phyloP scores from a whole-genome alignment of 2,888 invertebrate species.

The Cephus rjabovi region DNA sequence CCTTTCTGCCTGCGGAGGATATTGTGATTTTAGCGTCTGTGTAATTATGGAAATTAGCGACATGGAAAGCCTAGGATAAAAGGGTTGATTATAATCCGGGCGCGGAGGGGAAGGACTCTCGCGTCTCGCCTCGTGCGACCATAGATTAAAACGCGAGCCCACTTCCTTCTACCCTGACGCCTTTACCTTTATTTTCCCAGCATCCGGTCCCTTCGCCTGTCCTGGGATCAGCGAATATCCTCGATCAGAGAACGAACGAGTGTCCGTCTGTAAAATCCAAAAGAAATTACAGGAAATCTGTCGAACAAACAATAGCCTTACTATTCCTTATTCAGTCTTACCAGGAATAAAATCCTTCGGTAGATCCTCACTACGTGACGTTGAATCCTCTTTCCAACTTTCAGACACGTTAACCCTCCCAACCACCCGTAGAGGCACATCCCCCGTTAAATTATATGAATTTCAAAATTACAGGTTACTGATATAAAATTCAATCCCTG shows the following conservation, averaged over 20 bases:
- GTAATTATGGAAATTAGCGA: conserved; percentile 68
- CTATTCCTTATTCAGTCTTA: not conserved
- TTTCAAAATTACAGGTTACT: not conserved
- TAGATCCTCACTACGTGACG: not conserved
- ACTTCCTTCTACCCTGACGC: conserved; percentile 61
- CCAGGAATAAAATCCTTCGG: not conserved
- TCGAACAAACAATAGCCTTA: not conserved
- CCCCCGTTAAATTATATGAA: not conserved
- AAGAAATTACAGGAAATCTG: not conserved
- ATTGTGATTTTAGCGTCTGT: conserved; percentile 68
- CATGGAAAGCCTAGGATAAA: conserved; percentile 68
- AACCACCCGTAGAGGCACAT: not conserved
- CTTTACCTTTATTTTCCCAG: conserved; percentile 36
- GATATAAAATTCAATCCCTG: not conserved
- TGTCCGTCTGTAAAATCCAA: not conserved
- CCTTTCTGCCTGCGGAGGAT: conserved; percentile 63
- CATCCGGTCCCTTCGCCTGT: not conserved
- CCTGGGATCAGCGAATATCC: not conserved
- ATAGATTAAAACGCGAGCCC: conserved; percentile 61
- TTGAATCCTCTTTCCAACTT: not conserved
- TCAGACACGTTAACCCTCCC: not conserved
- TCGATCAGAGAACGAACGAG: not conserved
- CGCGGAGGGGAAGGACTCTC: conserved; percentile 39
- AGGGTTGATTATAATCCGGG: conserved; percentile 67
- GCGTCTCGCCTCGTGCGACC: conserved; percentile 52